Base-by-base conservation (phyloP, 2,113 vertebrate genomes). In the Coryphaenoides rupestris region DNA sequence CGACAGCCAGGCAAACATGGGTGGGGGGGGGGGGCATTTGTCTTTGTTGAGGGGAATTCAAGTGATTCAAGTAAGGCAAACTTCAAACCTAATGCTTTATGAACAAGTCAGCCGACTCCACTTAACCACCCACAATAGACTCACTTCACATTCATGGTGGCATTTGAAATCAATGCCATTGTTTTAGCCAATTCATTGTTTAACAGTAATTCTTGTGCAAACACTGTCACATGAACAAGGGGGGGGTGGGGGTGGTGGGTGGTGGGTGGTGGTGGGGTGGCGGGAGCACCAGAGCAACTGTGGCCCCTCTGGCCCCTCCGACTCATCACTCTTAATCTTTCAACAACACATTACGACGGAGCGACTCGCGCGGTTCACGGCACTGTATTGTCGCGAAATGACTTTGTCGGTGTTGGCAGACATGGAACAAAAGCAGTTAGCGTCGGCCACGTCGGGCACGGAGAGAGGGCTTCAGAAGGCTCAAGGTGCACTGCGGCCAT, bases 321-420 rank as follows among this genome's bases (percentile, higher is more conserved):
- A 45, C 56, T 15, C 22, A 58, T 74, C 63, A 19, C 60, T 65
- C 63, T 59, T 33, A 71, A 67, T 78, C 74, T 65, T 40, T 82
- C 77, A 68, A 24, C 79, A 61, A 50, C 70, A 21, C 28, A 1
- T 45, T 45, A 16, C 52, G 45, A 72, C 16, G 21, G 57, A 52
- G 55, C n/a, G n/a, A 57, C 24, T 61, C 59, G 52, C 54, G 47
- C 74, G 50, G 70, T 74, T 69, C 13, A 23, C 12, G 7, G 56
- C 64, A 74, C 55, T 70, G 68, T 69, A 52, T 4, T 45, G 63
- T 68, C 49, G 57, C 69, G 55, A 33, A 75, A 71, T 66, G 74
- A 57, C 73, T 79, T 72, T 77, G 74, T 73, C 86, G 74, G 76
- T 84, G 80, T 88, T 78, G 75, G 79, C 78, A 79, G 73, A 77